A percentile compares a stretch with the other conserved stretches of the same genome.
Conservation (phyloP, 1,140 invertebrate species). For the Cheumatopsyche charites region DNA sequence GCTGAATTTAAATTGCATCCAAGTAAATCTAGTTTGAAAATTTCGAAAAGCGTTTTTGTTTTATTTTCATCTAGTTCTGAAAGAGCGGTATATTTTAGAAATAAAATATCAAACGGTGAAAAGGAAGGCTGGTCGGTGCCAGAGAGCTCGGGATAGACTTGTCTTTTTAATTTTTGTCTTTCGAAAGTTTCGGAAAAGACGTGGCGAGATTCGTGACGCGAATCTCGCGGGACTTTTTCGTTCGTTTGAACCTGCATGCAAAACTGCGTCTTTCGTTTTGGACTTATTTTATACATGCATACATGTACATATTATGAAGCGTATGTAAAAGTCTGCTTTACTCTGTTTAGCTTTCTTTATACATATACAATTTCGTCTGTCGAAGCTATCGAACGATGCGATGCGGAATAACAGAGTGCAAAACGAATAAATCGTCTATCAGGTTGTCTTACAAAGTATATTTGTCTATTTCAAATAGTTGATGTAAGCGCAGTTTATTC, state of each 20-base stretch:
- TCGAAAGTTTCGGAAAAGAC: slow-evolving; percentile 13
- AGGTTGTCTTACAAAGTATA: too few relatives aligned
- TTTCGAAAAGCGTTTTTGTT: too few relatives aligned
- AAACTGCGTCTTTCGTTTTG: not conserved
- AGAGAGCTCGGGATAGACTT: slow-evolving; percentile 4
- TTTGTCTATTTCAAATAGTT: too few relatives aligned
- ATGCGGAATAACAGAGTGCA: not conserved
- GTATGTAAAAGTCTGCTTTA: too few relatives aligned
- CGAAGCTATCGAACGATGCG: not conserved
- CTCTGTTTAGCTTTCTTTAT: too few relatives aligned
- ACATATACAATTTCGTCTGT: too few relatives aligned
- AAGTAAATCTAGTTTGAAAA: too few relatives aligned
- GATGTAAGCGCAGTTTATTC: too few relatives aligned
- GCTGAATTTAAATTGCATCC: too few relatives aligned
- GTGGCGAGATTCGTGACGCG: not conserved
- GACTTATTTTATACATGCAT: not conserved
- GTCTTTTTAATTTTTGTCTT: slow-evolving; percentile 31
- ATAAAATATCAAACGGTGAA: slow-evolving; percentile 12
- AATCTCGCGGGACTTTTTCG: slow-evolving; percentile 19
- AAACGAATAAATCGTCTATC: too few relatives aligned
- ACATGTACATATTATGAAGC: too few relatives aligned
- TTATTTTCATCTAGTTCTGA: too few relatives aligned
- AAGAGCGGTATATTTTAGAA: not conserved
- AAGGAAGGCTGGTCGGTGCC: not conserved
- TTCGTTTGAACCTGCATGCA: not conserved